Evolutionary conservation across 2,797 vertebrate species (phyloP), one percentile per base, ranked within the genome.

Genomic region (Tadarida brasiliensis): DNA sequence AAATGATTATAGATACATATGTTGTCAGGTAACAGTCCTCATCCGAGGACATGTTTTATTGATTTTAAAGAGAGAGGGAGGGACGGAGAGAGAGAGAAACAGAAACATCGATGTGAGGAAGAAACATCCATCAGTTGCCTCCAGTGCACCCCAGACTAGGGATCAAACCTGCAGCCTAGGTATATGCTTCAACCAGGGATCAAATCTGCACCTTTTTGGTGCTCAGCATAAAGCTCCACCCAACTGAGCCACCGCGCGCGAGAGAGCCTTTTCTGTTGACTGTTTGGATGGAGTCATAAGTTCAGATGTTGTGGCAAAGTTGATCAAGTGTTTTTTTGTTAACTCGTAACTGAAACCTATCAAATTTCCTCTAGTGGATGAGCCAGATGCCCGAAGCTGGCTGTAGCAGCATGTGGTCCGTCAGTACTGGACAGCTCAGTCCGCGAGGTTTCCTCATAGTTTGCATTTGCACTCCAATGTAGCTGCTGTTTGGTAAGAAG

Each of bases 381-480:
- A 99, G 87, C 99, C 99, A 28, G 99, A 99, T 83, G 98, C 98
- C 74, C 99, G 99, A 76, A 98, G 98, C 77, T 99, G 99, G 99
- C 98, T 99, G 82, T 99, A 99, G 56, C 99, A 99, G 95, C 99
- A 99, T 0, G 98, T 99, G 0, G 99, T 99, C 97, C 98, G 98
- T 7, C 99, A 99, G 2, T 99, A 99, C 97, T 99, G 99, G 99
- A 99, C 99, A 30, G 91, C 98, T 82, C 99, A 99, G 63, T 98
- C 98, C 16, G 98, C 98, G 30, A 99, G 99, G 30, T 99, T 99
- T 95, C 98, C 99, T 63, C 99, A 99, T 97, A 99, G 99, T 91
- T 98, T 99, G 44, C 99, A 99, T 97, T 98, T 99, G 80, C 99
- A 99, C 98, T 99, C 99, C 95, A 99, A 99, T 98, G 97, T 99